Conservation (phyloP, 2,888 invertebrate species). For the Pseudococcus longispinus region DNA sequence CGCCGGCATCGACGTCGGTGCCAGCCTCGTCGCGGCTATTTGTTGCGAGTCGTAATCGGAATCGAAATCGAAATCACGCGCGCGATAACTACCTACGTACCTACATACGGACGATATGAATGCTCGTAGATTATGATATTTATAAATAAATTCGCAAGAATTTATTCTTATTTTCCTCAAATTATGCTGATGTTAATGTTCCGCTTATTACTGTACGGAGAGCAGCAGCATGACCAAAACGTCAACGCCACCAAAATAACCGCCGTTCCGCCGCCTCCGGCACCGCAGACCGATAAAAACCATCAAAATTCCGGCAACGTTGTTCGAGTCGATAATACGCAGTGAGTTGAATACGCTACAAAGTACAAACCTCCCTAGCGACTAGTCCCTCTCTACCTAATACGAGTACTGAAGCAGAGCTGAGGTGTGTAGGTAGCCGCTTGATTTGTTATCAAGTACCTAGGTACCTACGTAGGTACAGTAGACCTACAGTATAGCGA, state of each 20-base stretch:
- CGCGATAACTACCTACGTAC: background rate
- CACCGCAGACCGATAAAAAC: background rate
- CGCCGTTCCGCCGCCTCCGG: background rate
- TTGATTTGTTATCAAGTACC: too few species aligned
- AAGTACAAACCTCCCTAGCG: background rate
- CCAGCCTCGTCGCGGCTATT: background rate
- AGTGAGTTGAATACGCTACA: too few species aligned
- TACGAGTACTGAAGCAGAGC: background rate
- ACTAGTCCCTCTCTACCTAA: background rate
- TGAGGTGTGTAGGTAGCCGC: too few species aligned
- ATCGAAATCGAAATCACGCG: background rate
- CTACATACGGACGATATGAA: slow-evolving; percentile 26
- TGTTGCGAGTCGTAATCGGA: background rate
- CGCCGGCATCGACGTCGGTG: background rate
- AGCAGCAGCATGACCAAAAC: background rate
- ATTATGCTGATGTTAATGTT: slow-evolving; percentile 49
- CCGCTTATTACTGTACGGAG: slow-evolving; percentile 44
- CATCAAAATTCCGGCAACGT: background rate
- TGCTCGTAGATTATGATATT: slow-evolving; percentile 53
- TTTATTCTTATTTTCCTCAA: slow-evolving; percentile 49
- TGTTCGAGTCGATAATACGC: background rate
- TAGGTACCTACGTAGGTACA: too few species aligned
- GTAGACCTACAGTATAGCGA: too few species aligned
- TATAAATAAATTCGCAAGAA: slow-evolving; percentile 53
- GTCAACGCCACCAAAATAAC: slow-evolving; percentile 30